Evolutionary conservation across 1,140 invertebrate species (phyloP).

Genomic region (Leptinotarsa undecemlineata): DNA sequence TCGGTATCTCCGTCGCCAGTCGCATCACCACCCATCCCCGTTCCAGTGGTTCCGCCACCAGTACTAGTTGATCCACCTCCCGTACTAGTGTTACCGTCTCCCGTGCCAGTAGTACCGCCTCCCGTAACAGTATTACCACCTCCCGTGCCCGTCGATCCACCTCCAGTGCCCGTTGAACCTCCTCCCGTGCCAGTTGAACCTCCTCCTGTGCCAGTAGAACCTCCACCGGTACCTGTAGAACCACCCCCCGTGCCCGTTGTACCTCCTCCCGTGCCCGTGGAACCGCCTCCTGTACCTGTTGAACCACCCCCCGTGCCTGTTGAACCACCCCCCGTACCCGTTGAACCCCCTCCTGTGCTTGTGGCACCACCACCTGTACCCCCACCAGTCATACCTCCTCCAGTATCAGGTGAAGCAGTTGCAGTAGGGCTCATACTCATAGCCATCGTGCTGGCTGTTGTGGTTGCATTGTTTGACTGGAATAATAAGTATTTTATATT

Average conservation of each 20-base stretch:
- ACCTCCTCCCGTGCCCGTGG: conserved; percentile 8
- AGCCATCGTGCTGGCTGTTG: conserved; percentile 42
- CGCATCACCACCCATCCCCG: conserved; percentile 10
- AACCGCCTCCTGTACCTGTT: not conserved
- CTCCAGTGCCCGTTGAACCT: not conserved
- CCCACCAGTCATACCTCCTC: conserved; percentile 18
- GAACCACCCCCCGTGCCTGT: conserved; percentile 15
- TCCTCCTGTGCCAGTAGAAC: not conserved
- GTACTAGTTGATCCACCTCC: not conserved
- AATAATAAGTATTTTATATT: not conserved
- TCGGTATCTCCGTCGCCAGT: not conserved
- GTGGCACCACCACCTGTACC: conserved; percentile 20
- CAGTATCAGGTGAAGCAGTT: not conserved
- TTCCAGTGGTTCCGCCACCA: conserved; percentile 7
- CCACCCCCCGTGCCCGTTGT: not conserved
- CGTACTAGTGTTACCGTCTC: conserved; percentile 6
- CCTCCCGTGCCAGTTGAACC: not conserved
- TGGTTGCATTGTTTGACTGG: conserved; percentile 31
- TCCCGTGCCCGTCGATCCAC: conserved; percentile 9
- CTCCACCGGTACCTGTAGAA: not conserved
- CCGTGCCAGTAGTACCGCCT: conserved; percentile 17
- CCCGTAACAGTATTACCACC: conserved; percentile 10
- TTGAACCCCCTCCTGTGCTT: conserved; percentile 18
- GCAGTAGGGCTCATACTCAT: conserved; percentile 42
- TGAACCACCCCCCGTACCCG: conserved; percentile 7